Evolutionary conservation across 2,888 invertebrate species (phyloP).

Genomic region (Sussaba pulchella): DNA sequence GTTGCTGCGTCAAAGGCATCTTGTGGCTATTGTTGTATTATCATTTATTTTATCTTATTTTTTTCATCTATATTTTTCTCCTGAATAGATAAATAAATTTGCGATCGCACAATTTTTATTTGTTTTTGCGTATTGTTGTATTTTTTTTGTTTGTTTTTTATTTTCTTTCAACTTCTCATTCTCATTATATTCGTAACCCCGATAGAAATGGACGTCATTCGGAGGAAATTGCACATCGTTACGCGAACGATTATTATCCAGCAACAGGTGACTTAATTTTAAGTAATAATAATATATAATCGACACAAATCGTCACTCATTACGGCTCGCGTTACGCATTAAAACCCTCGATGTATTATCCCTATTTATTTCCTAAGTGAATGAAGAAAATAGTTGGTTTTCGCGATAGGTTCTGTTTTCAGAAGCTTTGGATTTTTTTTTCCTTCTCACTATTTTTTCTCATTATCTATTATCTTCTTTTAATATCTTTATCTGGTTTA

Average conservation of each 20-base stretch:
- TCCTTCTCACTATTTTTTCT: neutral
- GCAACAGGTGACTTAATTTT: constrained; percentile 46
- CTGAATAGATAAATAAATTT: constrained; percentile 79
- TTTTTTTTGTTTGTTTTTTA: constrained; percentile 53
- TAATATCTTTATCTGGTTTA: constrained; percentile 42
- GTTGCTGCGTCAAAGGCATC: constrained; percentile 82
- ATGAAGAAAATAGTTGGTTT: constrained; percentile 61
- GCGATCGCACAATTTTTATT: constrained; percentile 70
- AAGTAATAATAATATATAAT: constrained; percentile 20
- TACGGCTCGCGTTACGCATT: constrained; percentile 23
- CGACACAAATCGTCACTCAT: constrained; percentile 40
- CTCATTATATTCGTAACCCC: constrained; percentile 58
- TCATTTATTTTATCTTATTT: constrained; percentile 63
- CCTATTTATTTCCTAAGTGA: constrained; percentile 32
- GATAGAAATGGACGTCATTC: constrained; percentile 62
- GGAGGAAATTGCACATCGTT: constrained; percentile 32
- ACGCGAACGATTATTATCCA: constrained; percentile 51
- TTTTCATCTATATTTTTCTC: constrained; percentile 67
- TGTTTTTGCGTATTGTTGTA: constrained; percentile 26
- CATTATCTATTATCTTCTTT: constrained; percentile 30
- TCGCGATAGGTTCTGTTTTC: constrained; percentile 47
- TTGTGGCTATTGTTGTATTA: constrained; percentile 81
- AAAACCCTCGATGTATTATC: constrained; percentile 45
- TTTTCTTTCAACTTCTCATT: too few species aligned
- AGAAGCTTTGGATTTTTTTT: constrained; percentile 38